These are phyloP conservation scores for Molorchus minor DNA, from an alignment of 2,888 invertebrate species.

Conservation along the genomic window DNA sequence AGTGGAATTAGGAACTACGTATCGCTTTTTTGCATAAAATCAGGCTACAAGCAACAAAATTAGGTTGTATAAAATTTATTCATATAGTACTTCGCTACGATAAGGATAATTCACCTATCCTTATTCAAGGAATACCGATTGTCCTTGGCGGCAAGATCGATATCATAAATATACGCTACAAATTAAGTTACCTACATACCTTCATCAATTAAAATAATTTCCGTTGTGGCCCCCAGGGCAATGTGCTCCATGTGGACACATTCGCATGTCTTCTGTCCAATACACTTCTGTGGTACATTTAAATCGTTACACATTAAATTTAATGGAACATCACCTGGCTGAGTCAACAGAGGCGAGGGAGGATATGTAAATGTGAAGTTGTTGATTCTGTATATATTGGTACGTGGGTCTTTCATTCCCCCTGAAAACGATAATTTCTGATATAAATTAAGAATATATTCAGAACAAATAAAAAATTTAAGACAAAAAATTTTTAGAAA, in stretches of 20 bases:
- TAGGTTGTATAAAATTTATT: too few relatives aligned
- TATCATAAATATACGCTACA: not conserved
- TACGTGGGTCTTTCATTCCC: constrained; percentile 3
- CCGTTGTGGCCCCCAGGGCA: constrained; percentile 74
- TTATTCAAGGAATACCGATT: too few relatives aligned
- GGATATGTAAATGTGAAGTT: constrained; percentile 81
- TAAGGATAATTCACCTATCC: too few relatives aligned
- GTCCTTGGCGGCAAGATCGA: too few relatives aligned
- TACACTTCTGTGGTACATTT: constrained; percentile 53
- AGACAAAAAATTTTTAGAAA: too few relatives aligned
- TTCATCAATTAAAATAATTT: constrained; percentile 79
- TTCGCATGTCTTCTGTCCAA: constrained; percentile 67
- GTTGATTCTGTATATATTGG: constrained; percentile 64
- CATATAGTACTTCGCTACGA: too few relatives aligned
- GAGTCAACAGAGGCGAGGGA: constrained; percentile 80
- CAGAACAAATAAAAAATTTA: too few relatives aligned
- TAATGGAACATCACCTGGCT: constrained; percentile 69
- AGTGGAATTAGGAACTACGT: too few relatives aligned
- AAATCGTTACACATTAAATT: constrained; percentile 65
- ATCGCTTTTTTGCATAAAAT: too few relatives aligned
- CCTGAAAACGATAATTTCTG: constrained; percentile 45
- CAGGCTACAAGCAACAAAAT: too few relatives aligned
- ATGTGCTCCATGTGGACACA: constrained; percentile 79
- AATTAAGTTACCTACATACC: constrained; percentile 63
- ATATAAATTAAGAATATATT: not conserved